These are phyloP conservation scores for Venturia canescens DNA, from an alignment of 1,140 invertebrate species.

Conservation along the genomic window DNA sequence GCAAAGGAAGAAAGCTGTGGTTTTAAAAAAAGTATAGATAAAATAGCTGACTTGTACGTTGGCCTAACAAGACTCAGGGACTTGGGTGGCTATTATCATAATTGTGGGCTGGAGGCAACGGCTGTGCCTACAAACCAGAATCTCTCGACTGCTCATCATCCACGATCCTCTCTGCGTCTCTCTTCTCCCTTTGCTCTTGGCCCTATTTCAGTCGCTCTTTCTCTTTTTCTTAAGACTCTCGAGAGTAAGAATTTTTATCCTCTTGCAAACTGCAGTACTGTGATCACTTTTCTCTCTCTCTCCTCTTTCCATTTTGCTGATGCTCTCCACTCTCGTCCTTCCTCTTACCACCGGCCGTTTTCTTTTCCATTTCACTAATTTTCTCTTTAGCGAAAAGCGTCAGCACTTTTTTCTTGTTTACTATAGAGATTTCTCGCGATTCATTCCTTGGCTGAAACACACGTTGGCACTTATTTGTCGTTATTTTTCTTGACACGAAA, in stretches of 20 bases:
- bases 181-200: constrained; percentile 20
- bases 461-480: too few species aligned
- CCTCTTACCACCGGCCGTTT: not conserved
- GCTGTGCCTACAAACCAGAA: constrained; percentile 77
- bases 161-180: constrained; percentile 37
- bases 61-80: constrained; percentile 75
- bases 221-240: constrained; percentile 4
- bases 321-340: not conserved
- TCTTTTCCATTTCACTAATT: constrained; percentile 40
- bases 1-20: constrained; percentile 37
- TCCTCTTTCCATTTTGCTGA: not conserved
- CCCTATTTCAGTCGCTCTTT: constrained; percentile 1
- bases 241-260: constrained; percentile 15
- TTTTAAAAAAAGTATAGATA: constrained; percentile 68
- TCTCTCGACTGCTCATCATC: constrained; percentile 74
- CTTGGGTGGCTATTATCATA: constrained; percentile 75
- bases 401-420: not conserved
- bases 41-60: constrained; percentile 71
- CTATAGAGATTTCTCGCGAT: not conserved
- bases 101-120: constrained; percentile 76
- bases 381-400: constrained; percentile 27
- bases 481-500: too few species aligned
- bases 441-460: not conserved
- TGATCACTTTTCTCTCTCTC: constrained; percentile 19
- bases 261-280: constrained; percentile 22